phyloP scores from a whole-genome alignment of 2,797 vertebrate species.

The Oreochromis grahami region DNA sequence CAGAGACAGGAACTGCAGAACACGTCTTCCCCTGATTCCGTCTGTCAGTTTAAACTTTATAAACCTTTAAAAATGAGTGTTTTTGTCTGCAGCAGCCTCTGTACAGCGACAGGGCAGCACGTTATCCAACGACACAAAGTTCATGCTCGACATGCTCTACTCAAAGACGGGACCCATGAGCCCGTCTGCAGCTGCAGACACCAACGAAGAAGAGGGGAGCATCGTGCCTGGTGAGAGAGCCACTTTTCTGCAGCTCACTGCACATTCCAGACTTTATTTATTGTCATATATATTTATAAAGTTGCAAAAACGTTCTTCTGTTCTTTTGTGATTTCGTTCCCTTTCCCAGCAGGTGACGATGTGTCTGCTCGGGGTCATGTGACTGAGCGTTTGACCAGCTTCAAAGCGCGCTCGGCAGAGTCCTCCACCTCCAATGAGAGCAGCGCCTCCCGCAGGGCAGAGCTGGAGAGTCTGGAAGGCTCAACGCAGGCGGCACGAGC shows the following conservation, averaged over 20 bases:
- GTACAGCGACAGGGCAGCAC: slow-evolving; percentile 55
- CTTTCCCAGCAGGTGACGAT: slow-evolving; percentile 14
- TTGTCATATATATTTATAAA: too few species aligned
- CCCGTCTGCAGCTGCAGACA: background rate
- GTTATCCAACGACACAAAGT: slow-evolving; percentile 75
- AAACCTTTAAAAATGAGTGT: background rate
- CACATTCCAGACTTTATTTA: background rate
- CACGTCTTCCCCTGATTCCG: accelerated
- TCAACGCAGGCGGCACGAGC: slow-evolving; percentile 57
- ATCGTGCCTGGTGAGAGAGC: background rate
- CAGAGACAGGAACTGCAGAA: background rate
- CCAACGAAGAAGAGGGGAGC: slow-evolving; percentile 4
- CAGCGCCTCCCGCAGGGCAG: slow-evolving; percentile 58
- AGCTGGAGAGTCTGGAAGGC: slow-evolving; percentile 65
- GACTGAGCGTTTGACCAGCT: slow-evolving; percentile 36
- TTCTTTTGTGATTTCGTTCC: background rate
- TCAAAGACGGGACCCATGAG: slow-evolving; percentile 58
- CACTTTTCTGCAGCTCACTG: background rate
- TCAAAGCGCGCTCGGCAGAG: slow-evolving; percentile 26
- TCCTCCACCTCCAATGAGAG: slow-evolving; percentile 9
- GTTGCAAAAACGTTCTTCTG: background rate
- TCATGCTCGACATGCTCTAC: slow-evolving; percentile 80
- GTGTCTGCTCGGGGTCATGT: slow-evolving; percentile 3
- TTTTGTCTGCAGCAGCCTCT: background rate
- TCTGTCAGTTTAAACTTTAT: background rate